These are phyloP conservation scores for Saccopteryx leptura DNA, from an alignment of 2,113 vertebrate genomes.

Conservation along the genomic window DNA sequence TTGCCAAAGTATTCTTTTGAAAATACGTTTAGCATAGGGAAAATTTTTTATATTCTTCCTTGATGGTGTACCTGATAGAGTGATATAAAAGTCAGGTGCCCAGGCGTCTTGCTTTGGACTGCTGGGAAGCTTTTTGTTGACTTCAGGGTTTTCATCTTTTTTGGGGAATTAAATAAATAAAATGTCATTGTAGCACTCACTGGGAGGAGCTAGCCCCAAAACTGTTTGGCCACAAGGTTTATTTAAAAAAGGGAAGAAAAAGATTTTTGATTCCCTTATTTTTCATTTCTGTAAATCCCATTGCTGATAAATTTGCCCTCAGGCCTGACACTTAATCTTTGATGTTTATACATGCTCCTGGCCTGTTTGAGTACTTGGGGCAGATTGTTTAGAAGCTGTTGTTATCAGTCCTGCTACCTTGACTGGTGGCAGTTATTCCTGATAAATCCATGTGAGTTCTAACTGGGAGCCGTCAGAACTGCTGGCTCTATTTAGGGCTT, in stretches of 20 bases:
- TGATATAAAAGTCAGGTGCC: fast-evolving
- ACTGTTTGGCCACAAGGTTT: neutral
- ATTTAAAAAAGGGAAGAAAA: neutral
- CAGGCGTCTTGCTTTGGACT: neutral
- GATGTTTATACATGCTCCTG: fast-evolving
- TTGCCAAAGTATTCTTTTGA: neutral
- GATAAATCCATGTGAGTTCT: neutral
- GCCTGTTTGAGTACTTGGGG: neutral
- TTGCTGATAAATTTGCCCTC: slow-evolving; percentile 39
- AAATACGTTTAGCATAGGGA: neutral
- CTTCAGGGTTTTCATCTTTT: slow-evolving; percentile 3
- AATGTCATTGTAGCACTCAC: neutral
- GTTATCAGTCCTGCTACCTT: neutral
- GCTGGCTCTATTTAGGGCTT: neutral
- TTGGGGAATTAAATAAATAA: neutral
- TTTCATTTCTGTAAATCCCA: neutral
- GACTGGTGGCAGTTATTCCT: neutral
- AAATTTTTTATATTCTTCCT: neutral
- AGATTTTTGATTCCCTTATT: neutral
- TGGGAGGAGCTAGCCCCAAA: neutral
- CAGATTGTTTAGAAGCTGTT: neutral
- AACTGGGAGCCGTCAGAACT: neutral
- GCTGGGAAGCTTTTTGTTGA: neutral
- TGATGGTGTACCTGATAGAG: neutral
- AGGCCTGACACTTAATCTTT: neutral